A percentile compares a stretch with the other conserved stretches of the same genome.
Conservation (phyloP, 2,797 vertebrate genomes). For the Chromis chromis region DNA sequence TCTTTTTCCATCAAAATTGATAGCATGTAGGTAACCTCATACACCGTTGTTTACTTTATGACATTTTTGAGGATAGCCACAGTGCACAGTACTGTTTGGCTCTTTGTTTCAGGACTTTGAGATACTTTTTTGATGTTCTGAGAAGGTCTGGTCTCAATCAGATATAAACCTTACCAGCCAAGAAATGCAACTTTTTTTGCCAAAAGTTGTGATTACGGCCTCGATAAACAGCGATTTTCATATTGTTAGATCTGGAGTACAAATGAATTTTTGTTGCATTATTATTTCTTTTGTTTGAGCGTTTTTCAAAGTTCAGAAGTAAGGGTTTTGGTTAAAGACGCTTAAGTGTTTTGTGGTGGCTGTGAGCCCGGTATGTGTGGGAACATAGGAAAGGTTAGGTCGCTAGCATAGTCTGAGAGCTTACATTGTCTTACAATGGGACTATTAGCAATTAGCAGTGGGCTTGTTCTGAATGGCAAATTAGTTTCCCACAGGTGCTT, state of each 20-base stretch:
- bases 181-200: conserved; percentile 16
- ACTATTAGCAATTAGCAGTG: conserved; percentile 70
- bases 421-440: conserved; percentile 61
- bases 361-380: conserved; percentile 52
- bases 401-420: conserved; percentile 49
- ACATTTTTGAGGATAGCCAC: neutral
- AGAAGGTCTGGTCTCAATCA: conserved; percentile 21
- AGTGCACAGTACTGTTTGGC: conserved; percentile 5
- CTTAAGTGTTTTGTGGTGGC: conserved; percentile 56
- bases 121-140: conserved; percentile 26
- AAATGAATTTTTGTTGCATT: conserved; percentile 11
- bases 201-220: conserved; percentile 17
- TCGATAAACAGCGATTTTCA: neutral
- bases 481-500: conserved; percentile 83
- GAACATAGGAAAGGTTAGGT: conserved; percentile 53
- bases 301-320: conserved; percentile 45
- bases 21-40: neutral
- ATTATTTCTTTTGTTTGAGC: conserved; percentile 38
- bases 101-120: conserved; percentile 24
- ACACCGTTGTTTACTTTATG: neutral
- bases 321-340: conserved; percentile 40
- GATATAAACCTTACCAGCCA: neutral
- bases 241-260: neutral
- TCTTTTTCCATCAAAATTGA: neutral
- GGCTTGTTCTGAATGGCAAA: conserved; percentile 65